Conservation (phyloP, 2,888 invertebrate species). For the Cyaniris semiargus region DNA sequence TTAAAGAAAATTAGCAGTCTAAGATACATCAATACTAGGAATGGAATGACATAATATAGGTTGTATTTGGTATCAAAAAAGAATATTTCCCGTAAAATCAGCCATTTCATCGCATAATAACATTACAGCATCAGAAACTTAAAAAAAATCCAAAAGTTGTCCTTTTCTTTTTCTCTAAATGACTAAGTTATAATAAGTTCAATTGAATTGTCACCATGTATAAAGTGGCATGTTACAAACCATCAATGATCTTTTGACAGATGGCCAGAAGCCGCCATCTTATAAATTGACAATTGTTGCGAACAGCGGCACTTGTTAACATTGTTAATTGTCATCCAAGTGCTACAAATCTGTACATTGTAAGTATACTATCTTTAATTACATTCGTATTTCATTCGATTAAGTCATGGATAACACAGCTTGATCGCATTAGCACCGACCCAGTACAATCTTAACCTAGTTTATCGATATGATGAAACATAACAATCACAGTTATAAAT, state of each 20-base stretch:
- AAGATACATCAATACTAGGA: no score
- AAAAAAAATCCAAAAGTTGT: no score
- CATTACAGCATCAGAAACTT: no score
- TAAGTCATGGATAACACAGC: background rate
- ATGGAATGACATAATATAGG: no score
- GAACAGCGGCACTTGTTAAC: no score
- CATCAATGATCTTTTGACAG: background rate
- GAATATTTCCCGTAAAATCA: no score
- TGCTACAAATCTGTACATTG: background rate
- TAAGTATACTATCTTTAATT: background rate
- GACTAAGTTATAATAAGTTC: background rate
- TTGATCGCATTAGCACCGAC: background rate
- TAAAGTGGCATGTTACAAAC: background rate
- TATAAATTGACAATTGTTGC: background rate
- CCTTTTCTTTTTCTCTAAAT: background rate
- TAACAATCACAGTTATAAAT: conserved; percentile 7
- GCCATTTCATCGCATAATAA: no score
- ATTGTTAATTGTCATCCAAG: background rate
- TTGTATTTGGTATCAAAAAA: no score
- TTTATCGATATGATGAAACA: background rate
- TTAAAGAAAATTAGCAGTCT: no score
- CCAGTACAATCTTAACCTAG: background rate
- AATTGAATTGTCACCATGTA: background rate
- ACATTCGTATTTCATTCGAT: background rate
- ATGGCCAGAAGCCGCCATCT: background rate